Percentiles rank a stretch among this genome's conserved stretches.
Conservation (phyloP, 2,888 invertebrate species). For the Acanthoscelides obtectus region DNA sequence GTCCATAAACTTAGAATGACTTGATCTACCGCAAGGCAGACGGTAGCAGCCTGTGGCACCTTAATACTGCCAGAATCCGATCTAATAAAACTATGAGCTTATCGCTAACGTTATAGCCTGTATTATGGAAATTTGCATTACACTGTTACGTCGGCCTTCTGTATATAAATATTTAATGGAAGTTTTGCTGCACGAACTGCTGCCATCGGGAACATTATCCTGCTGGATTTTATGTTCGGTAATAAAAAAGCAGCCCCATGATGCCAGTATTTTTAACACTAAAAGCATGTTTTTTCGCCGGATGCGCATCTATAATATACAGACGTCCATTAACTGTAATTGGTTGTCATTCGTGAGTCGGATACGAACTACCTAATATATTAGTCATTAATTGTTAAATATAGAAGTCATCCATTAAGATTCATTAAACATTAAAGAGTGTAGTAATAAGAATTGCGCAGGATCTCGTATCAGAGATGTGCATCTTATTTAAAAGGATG, state of each 20-base stretch:
- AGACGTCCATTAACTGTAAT: neutral
- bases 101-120: neutral
- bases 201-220: neutral
- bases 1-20: neutral
- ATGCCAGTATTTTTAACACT: neutral
- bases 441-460: no score
- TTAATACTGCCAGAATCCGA: neutral
- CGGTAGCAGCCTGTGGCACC: neutral
- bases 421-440: no score
- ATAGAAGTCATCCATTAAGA: no score
- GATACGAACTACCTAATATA: neutral
- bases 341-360: neutral
- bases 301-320: neutral
- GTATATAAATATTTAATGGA: neutral
- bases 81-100: neutral
- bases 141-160: neutral
- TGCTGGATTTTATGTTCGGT: neutral
- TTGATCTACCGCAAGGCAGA: no score
- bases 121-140: neutral
- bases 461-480: no score
- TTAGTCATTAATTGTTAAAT: neutral
- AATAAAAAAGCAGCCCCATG: neutral
- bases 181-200: neutral
- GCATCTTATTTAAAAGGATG: no score
- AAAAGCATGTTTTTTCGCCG: neutral